Evolutionary conservation across 2,113 vertebrate genomes (phyloP).

Genomic region (Prionailurus bengalensis): DNA sequence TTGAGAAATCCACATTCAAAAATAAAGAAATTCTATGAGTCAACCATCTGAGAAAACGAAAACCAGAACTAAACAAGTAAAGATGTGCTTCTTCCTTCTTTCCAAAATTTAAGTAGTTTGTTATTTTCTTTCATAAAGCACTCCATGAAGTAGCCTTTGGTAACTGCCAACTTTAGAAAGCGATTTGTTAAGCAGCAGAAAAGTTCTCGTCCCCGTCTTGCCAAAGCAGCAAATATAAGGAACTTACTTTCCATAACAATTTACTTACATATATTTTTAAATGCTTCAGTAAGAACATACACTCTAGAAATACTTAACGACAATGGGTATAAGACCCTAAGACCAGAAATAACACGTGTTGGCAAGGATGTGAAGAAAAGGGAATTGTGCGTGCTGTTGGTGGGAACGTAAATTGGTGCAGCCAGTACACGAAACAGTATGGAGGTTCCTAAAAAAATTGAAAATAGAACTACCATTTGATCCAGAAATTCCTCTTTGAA

Average conservation of each 20-base stretch:
- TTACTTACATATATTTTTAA: background rate
- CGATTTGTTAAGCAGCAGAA: background rate
- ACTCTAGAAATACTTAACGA: background rate
- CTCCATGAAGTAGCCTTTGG: background rate
- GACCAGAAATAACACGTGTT: background rate
- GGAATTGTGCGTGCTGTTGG: background rate
- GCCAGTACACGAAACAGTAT: background rate
- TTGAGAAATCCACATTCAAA: background rate
- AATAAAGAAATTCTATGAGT: slow-evolving; percentile 5
- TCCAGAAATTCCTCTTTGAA: background rate
- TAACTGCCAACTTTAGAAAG: background rate
- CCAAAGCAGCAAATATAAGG: background rate
- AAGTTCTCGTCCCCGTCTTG: background rate
- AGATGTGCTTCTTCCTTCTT: background rate
- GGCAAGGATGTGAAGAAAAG: background rate
- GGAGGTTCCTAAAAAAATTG: background rate
- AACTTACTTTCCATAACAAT: background rate
- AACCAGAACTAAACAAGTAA: slow-evolving; percentile 54
- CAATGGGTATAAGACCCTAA: background rate
- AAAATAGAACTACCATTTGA: background rate
- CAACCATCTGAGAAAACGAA: slow-evolving; percentile 28
- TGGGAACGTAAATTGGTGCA: background rate
- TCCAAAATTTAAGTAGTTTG: background rate
- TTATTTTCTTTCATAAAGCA: background rate
- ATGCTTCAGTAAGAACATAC: background rate